Percentiles rank a stretch among this genome's conserved stretches.
Evolutionary conservation across 2,797 vertebrate genomes (phyloP).

Genomic region (Gymnothorax javanicus): DNA sequence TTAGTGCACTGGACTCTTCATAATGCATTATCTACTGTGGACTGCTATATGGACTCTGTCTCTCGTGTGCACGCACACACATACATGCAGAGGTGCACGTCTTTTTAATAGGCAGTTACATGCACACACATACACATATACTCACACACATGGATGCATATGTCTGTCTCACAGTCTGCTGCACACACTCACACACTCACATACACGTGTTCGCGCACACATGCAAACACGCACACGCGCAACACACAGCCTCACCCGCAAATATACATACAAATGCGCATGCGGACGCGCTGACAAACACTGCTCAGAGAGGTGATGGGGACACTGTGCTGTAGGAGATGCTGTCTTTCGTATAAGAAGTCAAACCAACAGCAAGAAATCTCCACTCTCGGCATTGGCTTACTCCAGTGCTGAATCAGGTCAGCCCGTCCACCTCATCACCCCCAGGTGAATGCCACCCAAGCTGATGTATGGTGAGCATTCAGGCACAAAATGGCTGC

Average conservation of each 20-base stretch:
- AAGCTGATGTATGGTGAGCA: not conserved
- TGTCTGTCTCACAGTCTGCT: not conserved
- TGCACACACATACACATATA: not conserved
- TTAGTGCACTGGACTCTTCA: not conserved
- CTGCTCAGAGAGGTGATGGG: not conserved
- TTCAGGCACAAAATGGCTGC: constrained; percentile 2
- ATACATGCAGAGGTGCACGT: not conserved
- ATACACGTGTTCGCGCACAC: not conserved
- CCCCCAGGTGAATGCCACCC: not conserved
- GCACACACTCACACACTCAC: not conserved
- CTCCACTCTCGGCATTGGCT: too few species aligned
- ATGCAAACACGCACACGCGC: not conserved
- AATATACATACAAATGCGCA: not conserved
- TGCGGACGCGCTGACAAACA: too few species aligned
- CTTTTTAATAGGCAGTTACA: not conserved
- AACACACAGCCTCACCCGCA: not conserved
- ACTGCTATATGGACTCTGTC: too few species aligned
- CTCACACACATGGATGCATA: not conserved
- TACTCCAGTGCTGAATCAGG: not conserved
- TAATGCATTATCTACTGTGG: not conserved
- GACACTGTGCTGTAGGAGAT: not conserved
- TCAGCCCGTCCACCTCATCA: not conserved
- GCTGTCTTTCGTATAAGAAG: not conserved
- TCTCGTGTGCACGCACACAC: not conserved
- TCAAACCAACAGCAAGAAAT: not conserved